These are phyloP conservation scores for Platycheirus albimanus DNA, from an alignment of 2,888 invertebrate genomes.

Conservation along the genomic window DNA sequence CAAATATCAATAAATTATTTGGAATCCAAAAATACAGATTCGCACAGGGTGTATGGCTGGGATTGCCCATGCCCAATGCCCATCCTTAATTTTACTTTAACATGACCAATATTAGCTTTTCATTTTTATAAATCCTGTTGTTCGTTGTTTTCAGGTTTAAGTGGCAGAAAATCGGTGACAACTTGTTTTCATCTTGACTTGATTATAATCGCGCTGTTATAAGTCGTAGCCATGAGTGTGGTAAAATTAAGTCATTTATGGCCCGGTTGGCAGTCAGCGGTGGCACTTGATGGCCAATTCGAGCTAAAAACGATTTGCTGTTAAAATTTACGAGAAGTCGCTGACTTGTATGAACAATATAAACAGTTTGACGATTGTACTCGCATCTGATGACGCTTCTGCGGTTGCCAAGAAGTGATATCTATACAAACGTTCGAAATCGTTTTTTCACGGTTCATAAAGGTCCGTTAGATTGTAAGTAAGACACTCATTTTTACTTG, in stretches of 20 bases:
- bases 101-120: too few species aligned
- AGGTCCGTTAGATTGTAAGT: constrained; percentile 12
- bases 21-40: too few species aligned
- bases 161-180: constrained; percentile 39
- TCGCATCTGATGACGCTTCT: background rate
- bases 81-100: too few species aligned
- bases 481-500: too few species aligned
- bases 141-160: constrained; percentile 19
- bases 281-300: constrained; percentile 33
- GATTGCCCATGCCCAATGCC: too few species aligned
- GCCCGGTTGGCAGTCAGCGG: constrained; percentile 44
- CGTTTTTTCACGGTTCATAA: constrained; percentile 28
- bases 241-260: constrained; percentile 61
- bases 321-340: constrained; percentile 49
- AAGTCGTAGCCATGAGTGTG: constrained; percentile 37
- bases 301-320: constrained; percentile 46
- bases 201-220: constrained; percentile 48
- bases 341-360: constrained; percentile 20
- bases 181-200: constrained; percentile 27
- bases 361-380: constrained; percentile 23
- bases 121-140: too few species aligned
- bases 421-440: constrained; percentile 3
- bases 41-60: too few species aligned
- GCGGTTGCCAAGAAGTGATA: background rate
- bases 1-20: too few species aligned